Base-by-base conservation (phyloP, 1,140 invertebrate species). In the Drosophila subobscura region DNA sequence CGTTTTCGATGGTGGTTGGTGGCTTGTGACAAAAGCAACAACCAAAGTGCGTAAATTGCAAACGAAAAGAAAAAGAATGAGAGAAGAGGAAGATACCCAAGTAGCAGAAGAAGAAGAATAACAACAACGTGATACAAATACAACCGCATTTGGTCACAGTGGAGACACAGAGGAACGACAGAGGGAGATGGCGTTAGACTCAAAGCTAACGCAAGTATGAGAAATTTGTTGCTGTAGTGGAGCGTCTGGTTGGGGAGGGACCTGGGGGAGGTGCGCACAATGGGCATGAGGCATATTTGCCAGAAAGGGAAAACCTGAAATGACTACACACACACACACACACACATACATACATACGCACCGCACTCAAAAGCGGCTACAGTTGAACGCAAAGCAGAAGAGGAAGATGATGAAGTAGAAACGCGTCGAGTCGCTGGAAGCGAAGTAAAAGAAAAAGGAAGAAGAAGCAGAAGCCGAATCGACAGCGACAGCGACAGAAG, bases 281-380 rank as follows among this genome's bases (percentile, higher is more conserved):
- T 73, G 67, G 55, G 65, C 25, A 52, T 55, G 65, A 44, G 65
- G 65, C 54, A 67, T 23, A 49, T 67, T 81, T 84, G 72, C 83
- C 78, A 88, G 83, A 88, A 88, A 88, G 83, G 83, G 83, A 88
- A 86, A 88, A 88, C 83, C 75, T 86, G 83, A 86, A 86, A 78
- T 81, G 65, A 52, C 63, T 79, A 81, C 79, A 67, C 8, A 37
- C 33, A 33, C 29, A 33, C 8, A 33, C 8, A 40, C 63, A 77
- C 6, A 12, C 23, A 29, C 25, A 22, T 8, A 12, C 22, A 33
- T n/a, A n/a, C n/a, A 20, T 1, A 20, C 16, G 16, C 16, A 20
- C 16, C 33, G 3, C 33, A 51, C n/a, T 16, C 25, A 27, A 50
- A 46, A 23, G 22, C 51, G 40, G 7, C 10, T 12, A 22, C 41